Base-by-base conservation (phyloP, 2,888 invertebrate species). In the Thumatha senex region DNA sequence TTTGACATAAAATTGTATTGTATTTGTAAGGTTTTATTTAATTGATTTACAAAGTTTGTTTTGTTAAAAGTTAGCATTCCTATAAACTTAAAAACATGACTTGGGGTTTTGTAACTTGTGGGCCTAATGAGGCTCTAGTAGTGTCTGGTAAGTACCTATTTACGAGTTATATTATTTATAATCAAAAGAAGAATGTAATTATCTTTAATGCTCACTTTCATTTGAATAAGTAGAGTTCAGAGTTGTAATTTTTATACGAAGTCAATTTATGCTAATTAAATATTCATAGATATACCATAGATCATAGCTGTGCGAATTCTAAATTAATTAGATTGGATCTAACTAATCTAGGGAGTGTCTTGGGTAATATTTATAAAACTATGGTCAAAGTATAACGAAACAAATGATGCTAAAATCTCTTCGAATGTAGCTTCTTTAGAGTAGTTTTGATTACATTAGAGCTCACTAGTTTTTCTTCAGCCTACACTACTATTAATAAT, bases 51-150 rank as follows among this genome's bases (percentile, higher is more conserved):
- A 62, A 46, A 64, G 62, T 74, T 75, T 72, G 69, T 78, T 81
- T 76, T 63, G 48, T 74, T 73, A 47, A 42, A 46, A 63, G 51
- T 70, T 70, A 57, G 56, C 69, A 24, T 74, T 74, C 51, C 64
- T 70, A 61, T 35, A 48, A 58, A 15, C 30, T 34, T 36, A 44
- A 44, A 43, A 80, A 62, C 50, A 95, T 95, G 95, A 93, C 94
- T 74, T 96, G 96, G 95, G 98, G 98, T 75, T 98, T 98, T 83
- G 97, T 97, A 47, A 98, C 98, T 58, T 98, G 98, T 82, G 98
- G 98, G 41, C 98, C 98, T 29, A 98, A 98, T 82, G 98, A 98
- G 87, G 98, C 98, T 40, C 93, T 98, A 41, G 98, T 98, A 35
- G 97, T 98, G 65, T 98, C 98, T 89, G 98, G 98, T 98, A 92